Conservation (phyloP, 2,888 invertebrate genomes). For the Scaptomyza caliginosa region DNA sequence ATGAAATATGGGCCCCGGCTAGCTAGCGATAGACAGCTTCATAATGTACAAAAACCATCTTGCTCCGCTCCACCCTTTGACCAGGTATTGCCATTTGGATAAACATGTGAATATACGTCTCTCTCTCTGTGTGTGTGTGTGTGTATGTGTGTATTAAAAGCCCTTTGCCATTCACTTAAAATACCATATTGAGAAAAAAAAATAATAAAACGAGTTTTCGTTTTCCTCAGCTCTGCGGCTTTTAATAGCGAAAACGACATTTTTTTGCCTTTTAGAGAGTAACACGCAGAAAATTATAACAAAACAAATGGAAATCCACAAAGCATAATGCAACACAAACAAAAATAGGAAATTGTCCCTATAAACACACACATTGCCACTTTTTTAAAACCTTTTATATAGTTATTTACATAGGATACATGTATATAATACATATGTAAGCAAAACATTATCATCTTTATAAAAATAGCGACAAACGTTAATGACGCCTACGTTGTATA, state of each 20-base stretch:
- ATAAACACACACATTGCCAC: background rate
- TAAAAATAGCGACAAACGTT: background rate
- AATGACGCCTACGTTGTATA: background rate
- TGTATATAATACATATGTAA: no score
- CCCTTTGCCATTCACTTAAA: slow-evolving; percentile 76
- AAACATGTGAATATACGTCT: no score
- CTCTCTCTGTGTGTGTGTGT: no score
- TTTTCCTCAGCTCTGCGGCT: slow-evolving; percentile 49
- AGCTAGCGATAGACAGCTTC: background rate
- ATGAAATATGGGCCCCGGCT: slow-evolving; percentile 24
- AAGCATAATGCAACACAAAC: background rate
- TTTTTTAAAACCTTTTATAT: no score
- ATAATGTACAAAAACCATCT: slow-evolving; percentile 27
- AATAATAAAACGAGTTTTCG: slow-evolving; percentile 61
- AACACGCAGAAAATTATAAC: slow-evolving; percentile 44
- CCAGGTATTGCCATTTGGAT: slow-evolving; percentile 16
- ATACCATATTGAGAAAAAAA: slow-evolving; percentile 54
- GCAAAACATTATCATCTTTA: slow-evolving; percentile 6
- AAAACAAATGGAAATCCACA: slow-evolving; percentile 23
- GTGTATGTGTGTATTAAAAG: slow-evolving; percentile 35
- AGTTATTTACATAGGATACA: no score
- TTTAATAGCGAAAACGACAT: slow-evolving; percentile 72
- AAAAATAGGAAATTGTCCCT: background rate
- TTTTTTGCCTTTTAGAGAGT: slow-evolving; percentile 45
- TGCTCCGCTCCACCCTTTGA: background rate